Percentiles rank a stretch among this genome's conserved stretches.
phyloP scores from a whole-genome alignment of 2,113 vertebrate genomes.

The Cisticola juncidis region DNA sequence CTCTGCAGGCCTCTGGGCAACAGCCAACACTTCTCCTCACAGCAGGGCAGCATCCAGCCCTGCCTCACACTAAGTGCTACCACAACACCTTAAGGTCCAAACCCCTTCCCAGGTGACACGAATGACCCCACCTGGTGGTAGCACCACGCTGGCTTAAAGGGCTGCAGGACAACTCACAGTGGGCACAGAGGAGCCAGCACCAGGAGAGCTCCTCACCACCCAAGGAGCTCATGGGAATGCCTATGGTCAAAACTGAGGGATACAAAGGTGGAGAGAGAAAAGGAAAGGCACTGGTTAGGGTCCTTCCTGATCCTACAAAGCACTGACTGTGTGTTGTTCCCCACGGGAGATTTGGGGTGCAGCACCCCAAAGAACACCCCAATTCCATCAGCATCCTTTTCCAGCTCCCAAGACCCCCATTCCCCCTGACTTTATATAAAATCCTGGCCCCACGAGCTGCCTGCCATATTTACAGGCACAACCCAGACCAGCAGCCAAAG shows the following conservation, averaged over 20 bases:
- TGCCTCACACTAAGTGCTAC: not conserved
- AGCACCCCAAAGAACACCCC: not conserved
- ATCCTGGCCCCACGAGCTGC: not conserved
- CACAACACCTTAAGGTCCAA: not conserved
- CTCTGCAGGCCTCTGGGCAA: not conserved
- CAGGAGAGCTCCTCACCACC: not conserved
- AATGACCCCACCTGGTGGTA: not conserved
- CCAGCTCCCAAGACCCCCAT: fast-evolving
- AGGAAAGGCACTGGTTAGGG: not conserved
- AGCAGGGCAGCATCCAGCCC: not conserved
- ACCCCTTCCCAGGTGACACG: not conserved
- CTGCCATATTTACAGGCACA: not conserved
- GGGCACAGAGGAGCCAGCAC: not conserved
- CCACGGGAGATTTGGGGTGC: not conserved
- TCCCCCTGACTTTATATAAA: not conserved
- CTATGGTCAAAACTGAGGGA: not conserved
- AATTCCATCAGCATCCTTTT: not conserved
- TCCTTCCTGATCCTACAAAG: not conserved
- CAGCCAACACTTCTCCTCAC: not conserved
- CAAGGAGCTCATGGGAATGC: fast-evolving
- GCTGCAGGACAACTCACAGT: not conserved
- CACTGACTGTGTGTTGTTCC: fast-evolving
- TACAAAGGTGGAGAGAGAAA: not conserved
- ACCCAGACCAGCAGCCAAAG: not conserved
- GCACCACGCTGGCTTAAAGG: not conserved